phyloP scores from a whole-genome alignment of 2,888 invertebrate genomes.

The Minunthozetes semirufus region DNA sequence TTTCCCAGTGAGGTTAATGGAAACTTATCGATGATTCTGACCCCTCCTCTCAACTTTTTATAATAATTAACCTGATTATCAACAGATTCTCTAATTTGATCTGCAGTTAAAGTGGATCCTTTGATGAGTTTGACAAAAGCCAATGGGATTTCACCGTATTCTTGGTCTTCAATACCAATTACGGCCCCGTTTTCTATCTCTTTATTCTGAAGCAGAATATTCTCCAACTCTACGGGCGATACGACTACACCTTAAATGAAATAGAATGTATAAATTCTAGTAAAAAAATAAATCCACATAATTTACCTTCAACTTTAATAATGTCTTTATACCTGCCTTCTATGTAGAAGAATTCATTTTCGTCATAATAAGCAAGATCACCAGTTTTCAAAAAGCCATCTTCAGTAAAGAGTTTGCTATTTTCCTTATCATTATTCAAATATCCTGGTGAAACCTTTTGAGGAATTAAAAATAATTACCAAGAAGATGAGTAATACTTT shows the following conservation, averaged over 20 bases:
- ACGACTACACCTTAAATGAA: neutral
- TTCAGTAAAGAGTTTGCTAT: neutral
- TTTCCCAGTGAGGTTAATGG: neutral
- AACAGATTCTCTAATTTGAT: neutral
- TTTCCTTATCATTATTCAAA: neutral
- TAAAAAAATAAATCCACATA: too few relatives aligned
- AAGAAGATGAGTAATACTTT: neutral
- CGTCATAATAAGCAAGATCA: conserved; percentile 7
- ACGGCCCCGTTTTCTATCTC: neutral
- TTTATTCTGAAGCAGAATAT: neutral
- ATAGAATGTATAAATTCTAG: too few relatives aligned
- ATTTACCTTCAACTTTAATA: neutral
- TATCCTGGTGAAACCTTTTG: neutral
- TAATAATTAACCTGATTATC: neutral
- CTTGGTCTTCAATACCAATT: neutral
- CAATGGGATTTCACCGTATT: neutral
- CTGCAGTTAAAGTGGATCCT: neutral
- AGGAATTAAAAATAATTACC: neutral
- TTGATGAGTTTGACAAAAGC: neutral
- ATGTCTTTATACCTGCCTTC: neutral
- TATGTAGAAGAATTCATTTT: neutral
- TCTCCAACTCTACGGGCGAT: neutral
- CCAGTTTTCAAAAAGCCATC: neutral
- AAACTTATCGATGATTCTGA: neutral
- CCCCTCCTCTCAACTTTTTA: neutral